These are phyloP conservation scores for Pycnonotus jocosus DNA, from an alignment of 2,113 vertebrate genomes.

Conservation along the genomic window DNA sequence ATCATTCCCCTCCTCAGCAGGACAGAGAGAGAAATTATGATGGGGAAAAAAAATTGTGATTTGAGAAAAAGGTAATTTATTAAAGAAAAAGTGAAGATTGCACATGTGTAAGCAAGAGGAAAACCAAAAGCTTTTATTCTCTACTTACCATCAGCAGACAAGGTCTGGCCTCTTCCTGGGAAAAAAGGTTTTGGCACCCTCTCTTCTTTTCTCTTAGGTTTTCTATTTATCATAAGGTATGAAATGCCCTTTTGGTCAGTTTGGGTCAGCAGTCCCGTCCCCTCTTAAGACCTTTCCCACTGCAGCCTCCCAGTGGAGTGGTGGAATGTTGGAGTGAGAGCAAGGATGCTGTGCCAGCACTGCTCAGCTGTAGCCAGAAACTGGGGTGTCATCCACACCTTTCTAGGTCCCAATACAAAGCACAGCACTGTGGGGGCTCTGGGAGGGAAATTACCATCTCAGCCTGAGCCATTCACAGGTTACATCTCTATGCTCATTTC, in stretches of 20 bases:
- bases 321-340: no score
- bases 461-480: neutral
- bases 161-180: neutral
- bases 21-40: neutral
- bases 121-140: neutral
- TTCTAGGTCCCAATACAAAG: neutral
- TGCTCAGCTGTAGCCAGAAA: neutral
- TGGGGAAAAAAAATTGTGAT: neutral
- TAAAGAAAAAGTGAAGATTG: neutral
- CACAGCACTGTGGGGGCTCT: neutral
- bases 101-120: neutral
- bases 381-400: neutral
- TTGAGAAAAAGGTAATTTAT: neutral
- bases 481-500: neutral
- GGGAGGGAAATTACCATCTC: neutral
- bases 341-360: neutral
- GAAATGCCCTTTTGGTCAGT: neutral
- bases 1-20: neutral
- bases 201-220: neutral
- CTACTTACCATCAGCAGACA: neutral
- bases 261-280: neutral
- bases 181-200: neutral
- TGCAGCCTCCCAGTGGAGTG: accelerated
- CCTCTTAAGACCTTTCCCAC: neutral
- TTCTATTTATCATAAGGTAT: neutral